phyloP scores from a whole-genome alignment of 2,888 invertebrate genomes.

The Callyntrura sp. region DNA sequence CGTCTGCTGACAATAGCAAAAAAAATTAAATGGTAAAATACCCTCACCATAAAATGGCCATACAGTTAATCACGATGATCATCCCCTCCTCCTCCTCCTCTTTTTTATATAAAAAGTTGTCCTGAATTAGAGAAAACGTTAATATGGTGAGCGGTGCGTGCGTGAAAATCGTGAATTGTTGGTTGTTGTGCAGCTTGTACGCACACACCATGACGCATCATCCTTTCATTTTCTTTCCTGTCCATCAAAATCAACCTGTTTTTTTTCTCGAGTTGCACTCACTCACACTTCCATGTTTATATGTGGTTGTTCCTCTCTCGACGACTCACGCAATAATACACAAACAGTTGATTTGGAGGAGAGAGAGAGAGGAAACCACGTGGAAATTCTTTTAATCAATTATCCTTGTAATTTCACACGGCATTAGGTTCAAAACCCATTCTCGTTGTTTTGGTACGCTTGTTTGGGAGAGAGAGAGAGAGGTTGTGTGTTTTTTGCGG shows the following conservation, averaged over 20 bases:
- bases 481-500: no score
- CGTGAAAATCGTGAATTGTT: slow-evolving; percentile 30
- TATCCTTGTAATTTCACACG: slow-evolving; percentile 1
- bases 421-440: background rate
- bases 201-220: slow-evolving; percentile 25
- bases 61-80: no score
- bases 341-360: no score
- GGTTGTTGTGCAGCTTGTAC: slow-evolving; percentile 16
- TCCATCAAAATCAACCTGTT: slow-evolving; percentile 39
- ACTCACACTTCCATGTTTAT: slow-evolving; percentile 40
- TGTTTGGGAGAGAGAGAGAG: no score
- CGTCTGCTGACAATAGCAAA: slow-evolving; percentile 39
- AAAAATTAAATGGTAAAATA: no score
- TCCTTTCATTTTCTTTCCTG: slow-evolving; percentile 52
- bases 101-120: background rate
- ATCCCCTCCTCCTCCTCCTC: no score
- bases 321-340: background rate
- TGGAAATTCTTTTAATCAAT: slow-evolving; percentile 55
- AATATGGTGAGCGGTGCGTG: background rate
- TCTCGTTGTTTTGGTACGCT: no score
- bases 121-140: slow-evolving; percentile 3
- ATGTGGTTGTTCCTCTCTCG: background rate
- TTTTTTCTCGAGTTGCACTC: no score
- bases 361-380: slow-evolving; percentile 16
- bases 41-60: no score